phyloP scores from a whole-genome alignment of 2,888 invertebrate genomes.

The Mycalesis mineus region DNA sequence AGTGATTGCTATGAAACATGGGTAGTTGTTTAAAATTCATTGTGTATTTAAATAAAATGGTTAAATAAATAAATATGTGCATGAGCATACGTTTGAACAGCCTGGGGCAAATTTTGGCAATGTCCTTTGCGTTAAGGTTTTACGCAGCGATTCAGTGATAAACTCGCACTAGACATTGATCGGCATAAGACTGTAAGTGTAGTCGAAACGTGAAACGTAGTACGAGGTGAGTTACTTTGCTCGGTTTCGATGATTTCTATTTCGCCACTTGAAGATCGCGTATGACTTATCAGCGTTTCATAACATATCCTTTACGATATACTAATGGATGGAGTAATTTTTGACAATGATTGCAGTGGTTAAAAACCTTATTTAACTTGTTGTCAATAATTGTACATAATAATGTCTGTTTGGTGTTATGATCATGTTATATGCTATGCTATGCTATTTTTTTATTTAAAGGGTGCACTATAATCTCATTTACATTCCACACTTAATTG shows the following conservation, averaged over 20 bases:
- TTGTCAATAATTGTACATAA: background rate
- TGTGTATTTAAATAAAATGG: too few relatives aligned
- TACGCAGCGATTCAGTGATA: too few relatives aligned
- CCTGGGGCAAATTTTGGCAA: too few relatives aligned
- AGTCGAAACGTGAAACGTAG: too few relatives aligned
- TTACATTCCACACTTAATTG: conserved; percentile 30
- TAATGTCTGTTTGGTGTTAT: conserved; percentile 3
- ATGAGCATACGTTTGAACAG: too few relatives aligned
- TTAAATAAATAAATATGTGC: too few relatives aligned
- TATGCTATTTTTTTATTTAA: conserved; percentile 9
- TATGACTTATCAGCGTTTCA: background rate
- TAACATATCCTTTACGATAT: background rate
- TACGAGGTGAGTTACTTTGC: too few relatives aligned
- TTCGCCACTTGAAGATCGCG: background rate
- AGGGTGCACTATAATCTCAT: conserved; percentile 26
- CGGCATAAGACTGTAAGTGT: too few relatives aligned
- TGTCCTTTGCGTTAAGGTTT: too few relatives aligned
- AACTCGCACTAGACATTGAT: too few relatives aligned
- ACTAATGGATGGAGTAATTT: conserved; percentile 20
- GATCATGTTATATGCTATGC: background rate
- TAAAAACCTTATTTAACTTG: background rate
- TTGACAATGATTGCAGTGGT: conserved; percentile 15
- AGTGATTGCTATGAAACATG: too few relatives aligned
- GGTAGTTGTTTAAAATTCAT: too few relatives aligned
- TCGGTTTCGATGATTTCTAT: background rate